These are phyloP conservation scores for Cetonia aurata DNA, from an alignment of 2,888 invertebrate species.

Conservation along the genomic window DNA sequence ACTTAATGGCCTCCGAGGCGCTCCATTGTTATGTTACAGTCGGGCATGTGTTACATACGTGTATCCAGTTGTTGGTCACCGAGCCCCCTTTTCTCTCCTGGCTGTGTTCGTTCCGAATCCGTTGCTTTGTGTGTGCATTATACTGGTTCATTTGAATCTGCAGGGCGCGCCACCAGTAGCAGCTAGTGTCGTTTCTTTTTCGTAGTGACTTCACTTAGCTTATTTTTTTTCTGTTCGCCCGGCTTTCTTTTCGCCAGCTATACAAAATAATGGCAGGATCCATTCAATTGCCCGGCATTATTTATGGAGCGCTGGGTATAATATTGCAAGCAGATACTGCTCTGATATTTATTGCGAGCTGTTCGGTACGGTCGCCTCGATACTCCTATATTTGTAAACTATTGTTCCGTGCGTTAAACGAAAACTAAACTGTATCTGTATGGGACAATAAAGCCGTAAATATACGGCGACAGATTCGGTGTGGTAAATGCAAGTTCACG, in stretches of 20 bases:
- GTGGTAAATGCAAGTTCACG: background rate
- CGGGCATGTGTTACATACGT: constrained; percentile 35
- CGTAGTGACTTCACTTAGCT: background rate
- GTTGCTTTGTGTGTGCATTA: constrained; percentile 23
- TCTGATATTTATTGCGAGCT: constrained; percentile 2
- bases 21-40: constrained; percentile 33
- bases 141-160: constrained; percentile 37
- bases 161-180: constrained; percentile 10
- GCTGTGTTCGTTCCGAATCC: constrained; percentile 23
- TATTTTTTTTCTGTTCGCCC: constrained; percentile 7
- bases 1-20: constrained; percentile 37
- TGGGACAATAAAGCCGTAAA: constrained; percentile 19
- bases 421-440: constrained; percentile 2
- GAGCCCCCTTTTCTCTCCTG: constrained; percentile 5
- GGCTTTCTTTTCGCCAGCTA: background rate
- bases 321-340: constrained; percentile 6
- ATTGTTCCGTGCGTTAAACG: constrained; percentile 22
- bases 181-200: constrained; percentile 12
- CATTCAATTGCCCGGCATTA: constrained; percentile 16
- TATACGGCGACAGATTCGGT: constrained; percentile 8
- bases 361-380: background rate
- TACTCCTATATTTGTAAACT: constrained; percentile 18
- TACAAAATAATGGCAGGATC: constrained; percentile 21
- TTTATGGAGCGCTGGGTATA: constrained; percentile 26
- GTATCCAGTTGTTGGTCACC: constrained; percentile 36